These are phyloP conservation scores for Schizothorax lantsangensis DNA, from an alignment of 2,797 vertebrate species.

Conservation along the genomic window DNA sequence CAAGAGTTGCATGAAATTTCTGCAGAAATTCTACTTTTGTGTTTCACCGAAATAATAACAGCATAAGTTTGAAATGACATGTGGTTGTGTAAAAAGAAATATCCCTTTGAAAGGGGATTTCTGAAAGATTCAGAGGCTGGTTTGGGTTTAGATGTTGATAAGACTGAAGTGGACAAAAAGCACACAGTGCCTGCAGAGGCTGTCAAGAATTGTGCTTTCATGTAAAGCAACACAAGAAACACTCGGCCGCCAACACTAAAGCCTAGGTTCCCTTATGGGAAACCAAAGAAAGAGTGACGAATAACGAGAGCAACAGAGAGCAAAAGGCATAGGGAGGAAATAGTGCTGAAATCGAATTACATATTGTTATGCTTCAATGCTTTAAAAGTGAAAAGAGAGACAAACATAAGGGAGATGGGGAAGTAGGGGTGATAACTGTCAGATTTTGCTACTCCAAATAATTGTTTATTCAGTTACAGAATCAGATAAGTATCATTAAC, in stretches of 20 bases:
- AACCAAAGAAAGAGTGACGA: not conserved
- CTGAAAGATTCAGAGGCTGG: not conserved
- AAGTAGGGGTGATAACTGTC: not conserved
- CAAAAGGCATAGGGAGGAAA: not conserved
- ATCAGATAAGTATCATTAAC: constrained; percentile 25
- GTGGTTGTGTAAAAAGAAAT: not conserved
- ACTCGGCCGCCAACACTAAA: not conserved
- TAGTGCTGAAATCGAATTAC: not conserved
- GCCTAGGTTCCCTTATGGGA: not conserved
- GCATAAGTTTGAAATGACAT: not conserved
- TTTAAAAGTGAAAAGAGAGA: constrained; percentile 1
- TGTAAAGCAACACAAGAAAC: not conserved
- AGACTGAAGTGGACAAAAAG: constrained; percentile 22
- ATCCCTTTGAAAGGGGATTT: not conserved
- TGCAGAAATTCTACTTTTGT: not conserved
- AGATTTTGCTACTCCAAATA: not conserved
- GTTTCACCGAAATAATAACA: not conserved
- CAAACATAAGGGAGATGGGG: not conserved
- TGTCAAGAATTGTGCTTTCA: constrained; percentile 21
- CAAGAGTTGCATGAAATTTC: not conserved
- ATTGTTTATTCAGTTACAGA: constrained; percentile 10
- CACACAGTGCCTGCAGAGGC: constrained; percentile 4
- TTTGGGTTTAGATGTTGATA: constrained; percentile 30
- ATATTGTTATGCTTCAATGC: not conserved
- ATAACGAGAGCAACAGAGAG: not conserved